Percentiles rank a stretch among this genome's conserved stretches.
Evolutionary conservation across 2,797 vertebrate genomes (phyloP).

Genomic region (Pangasius mekongensis): DNA sequence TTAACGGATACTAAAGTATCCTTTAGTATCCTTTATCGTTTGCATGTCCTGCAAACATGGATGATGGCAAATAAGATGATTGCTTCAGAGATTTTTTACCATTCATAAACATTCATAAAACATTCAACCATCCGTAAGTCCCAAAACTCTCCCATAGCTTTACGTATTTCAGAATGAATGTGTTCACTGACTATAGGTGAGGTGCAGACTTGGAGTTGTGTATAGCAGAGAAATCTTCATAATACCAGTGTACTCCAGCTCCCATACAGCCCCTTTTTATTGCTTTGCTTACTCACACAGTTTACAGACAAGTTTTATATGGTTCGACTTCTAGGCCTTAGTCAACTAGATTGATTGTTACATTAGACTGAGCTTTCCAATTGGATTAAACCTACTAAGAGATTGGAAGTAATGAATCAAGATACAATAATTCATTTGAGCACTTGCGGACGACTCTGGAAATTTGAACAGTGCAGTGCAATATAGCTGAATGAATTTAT

Average conservation of each 20-base stretch:
- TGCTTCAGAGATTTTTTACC: slow-evolving; percentile 6
- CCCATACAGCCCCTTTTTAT: background rate
- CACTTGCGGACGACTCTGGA: slow-evolving; percentile 36
- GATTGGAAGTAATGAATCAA: slow-evolving; percentile 47
- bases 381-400: slow-evolving; percentile 41
- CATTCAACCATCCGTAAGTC: background rate
- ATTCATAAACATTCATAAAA: background rate
- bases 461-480: slow-evolving; percentile 26
- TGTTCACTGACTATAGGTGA: background rate
- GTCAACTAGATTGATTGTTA: slow-evolving; percentile 29
- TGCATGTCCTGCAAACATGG: no score
- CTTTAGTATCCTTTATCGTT: no score
- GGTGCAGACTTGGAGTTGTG: background rate
- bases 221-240: background rate
- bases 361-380: slow-evolving; percentile 30
- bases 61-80: background rate
- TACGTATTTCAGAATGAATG: background rate
- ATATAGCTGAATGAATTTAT: slow-evolving; percentile 4
- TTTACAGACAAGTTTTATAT: slow-evolving; percentile 25
- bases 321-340: slow-evolving; percentile 2
- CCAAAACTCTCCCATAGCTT: background rate
- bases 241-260: background rate
- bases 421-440: slow-evolving; percentile 50
- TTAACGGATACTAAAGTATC: no score
- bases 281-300: slow-evolving; percentile 24